These are phyloP conservation scores for Trachelipus rathkii DNA, from an alignment of 1,140 invertebrate genomes.

Conservation along the genomic window DNA sequence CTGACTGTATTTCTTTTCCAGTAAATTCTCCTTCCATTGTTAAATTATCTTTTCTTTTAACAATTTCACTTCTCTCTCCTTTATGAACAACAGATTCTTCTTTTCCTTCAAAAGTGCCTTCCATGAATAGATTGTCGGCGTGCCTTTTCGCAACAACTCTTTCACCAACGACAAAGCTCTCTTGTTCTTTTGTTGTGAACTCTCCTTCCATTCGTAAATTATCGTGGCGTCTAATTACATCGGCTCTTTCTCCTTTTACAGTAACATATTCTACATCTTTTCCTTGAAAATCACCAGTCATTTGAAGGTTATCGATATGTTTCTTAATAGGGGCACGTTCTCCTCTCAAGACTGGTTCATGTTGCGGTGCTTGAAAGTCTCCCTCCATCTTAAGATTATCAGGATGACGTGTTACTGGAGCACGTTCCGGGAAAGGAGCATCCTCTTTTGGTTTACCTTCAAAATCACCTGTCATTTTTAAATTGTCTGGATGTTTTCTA, in stretches of 20 bases:
- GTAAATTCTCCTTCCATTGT: conserved; percentile 44
- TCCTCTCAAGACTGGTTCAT: conserved; percentile 39
- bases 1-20: conserved; percentile 53
- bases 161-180: neutral
- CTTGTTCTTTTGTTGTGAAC: conserved; percentile 47
- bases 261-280: conserved; percentile 17
- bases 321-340: conserved; percentile 39
- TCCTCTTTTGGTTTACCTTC: conserved; percentile 49
- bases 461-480: conserved; percentile 51
- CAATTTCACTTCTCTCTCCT: conserved; percentile 36
- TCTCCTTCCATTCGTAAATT: conserved; percentile 47
- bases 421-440: conserved; percentile 51
- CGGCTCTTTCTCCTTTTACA: conserved; percentile 27
- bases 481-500: conserved; percentile 50
- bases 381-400: conserved; percentile 56
- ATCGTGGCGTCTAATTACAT: conserved; percentile 53
- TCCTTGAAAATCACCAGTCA: conserved; percentile 27
- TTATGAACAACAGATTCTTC: conserved; percentile 33
- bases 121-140: conserved; percentile 57
- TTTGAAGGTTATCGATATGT: conserved; percentile 44
- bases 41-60: conserved; percentile 40
- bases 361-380: conserved; percentile 37
- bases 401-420: conserved; percentile 49
- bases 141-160: conserved; percentile 46
- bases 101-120: conserved; percentile 40